Evolutionary conservation across 2,113 vertebrate species (phyloP).

Genomic region (Perca schrenkii): DNA sequence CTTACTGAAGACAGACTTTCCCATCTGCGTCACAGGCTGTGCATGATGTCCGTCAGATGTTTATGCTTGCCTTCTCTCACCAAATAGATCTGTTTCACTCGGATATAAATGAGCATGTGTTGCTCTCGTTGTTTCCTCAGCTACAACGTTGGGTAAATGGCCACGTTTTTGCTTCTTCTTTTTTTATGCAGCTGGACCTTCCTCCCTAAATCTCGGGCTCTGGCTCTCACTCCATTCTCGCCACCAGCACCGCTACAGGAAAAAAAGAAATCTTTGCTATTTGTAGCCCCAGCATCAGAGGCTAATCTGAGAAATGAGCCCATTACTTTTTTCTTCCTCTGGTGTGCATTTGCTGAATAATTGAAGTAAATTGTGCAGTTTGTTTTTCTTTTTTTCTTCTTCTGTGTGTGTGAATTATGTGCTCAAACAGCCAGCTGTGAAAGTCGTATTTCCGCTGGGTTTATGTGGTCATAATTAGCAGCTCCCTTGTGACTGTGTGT

Average conservation of each 20-base stretch:
- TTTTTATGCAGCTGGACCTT: not conserved
- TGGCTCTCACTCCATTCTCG: not conserved
- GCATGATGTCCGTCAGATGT: constrained; percentile 44
- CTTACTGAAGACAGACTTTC: constrained; percentile 60
- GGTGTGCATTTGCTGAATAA: constrained; percentile 39
- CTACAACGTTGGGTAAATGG: not conserved
- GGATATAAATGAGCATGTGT: constrained; percentile 11
- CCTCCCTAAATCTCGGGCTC: constrained; percentile 14
- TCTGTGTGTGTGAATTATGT: constrained; percentile 4
- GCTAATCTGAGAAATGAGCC: constrained; percentile 44
- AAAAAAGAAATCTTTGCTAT: not conserved
- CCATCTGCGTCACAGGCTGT: constrained; percentile 72
- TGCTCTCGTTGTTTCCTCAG: constrained; percentile 9
- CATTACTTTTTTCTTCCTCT: constrained; percentile 4
- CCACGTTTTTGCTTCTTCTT: not conserved
- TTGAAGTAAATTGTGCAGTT: constrained; percentile 27
- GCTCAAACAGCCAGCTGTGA: constrained; percentile 67
- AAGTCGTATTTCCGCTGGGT: constrained; percentile 71
- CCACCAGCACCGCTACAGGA: not conserved
- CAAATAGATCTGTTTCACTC: constrained; percentile 45
- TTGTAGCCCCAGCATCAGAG: constrained; percentile 24
- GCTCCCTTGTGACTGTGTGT: constrained; percentile 64
- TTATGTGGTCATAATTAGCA: constrained; percentile 74
- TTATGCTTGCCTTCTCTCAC: constrained; percentile 39
- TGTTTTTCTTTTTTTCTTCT: not conserved